Conservation (phyloP, 2,113 vertebrate genomes). For the Microcebus murinus region DNA sequence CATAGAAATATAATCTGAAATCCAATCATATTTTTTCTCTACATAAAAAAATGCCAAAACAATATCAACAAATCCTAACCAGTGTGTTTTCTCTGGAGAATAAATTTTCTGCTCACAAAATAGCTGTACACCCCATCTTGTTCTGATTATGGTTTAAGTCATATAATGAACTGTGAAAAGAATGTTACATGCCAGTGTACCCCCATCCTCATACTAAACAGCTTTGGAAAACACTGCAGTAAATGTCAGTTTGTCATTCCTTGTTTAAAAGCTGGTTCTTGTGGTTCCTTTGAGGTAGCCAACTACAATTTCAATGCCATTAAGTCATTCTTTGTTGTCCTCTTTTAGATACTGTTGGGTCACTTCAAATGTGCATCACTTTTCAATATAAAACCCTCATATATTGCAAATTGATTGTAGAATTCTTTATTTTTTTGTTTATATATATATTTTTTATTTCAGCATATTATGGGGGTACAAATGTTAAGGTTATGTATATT, state of each 20-base stretch:
- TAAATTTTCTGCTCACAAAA: conserved; percentile 58
- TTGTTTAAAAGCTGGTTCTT: conserved; percentile 56
- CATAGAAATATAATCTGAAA: conserved; percentile 22
- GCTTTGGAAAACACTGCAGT: not conserved
- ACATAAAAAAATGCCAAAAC: conserved; percentile 15
- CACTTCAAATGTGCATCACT: not conserved
- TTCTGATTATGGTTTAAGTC: conserved; percentile 66
- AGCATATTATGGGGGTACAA: too few relatives aligned
- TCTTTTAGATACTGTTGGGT: not conserved
- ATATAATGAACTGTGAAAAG: conserved; percentile 69
- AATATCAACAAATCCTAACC: conserved; percentile 8
- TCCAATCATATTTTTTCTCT: conserved; percentile 2
- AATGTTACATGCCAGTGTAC: conserved; percentile 45
- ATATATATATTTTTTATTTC: too few relatives aligned
- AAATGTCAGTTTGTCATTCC: conserved; percentile 50
- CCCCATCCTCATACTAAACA: conserved; percentile 31
- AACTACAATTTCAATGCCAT: not conserved
- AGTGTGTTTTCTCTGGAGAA: conserved; percentile 48
- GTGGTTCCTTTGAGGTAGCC: conserved; percentile 13
- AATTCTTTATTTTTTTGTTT: not conserved
- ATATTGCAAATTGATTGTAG: not conserved
- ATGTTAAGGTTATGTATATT: too few relatives aligned
- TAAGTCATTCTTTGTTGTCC: conserved; percentile 47
- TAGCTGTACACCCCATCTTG: conserved; percentile 54
- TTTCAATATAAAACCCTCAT: conserved; percentile 14